Evolutionary conservation across 2,797 vertebrate species (phyloP).

Genomic region (Spinus olivaceus): DNA sequence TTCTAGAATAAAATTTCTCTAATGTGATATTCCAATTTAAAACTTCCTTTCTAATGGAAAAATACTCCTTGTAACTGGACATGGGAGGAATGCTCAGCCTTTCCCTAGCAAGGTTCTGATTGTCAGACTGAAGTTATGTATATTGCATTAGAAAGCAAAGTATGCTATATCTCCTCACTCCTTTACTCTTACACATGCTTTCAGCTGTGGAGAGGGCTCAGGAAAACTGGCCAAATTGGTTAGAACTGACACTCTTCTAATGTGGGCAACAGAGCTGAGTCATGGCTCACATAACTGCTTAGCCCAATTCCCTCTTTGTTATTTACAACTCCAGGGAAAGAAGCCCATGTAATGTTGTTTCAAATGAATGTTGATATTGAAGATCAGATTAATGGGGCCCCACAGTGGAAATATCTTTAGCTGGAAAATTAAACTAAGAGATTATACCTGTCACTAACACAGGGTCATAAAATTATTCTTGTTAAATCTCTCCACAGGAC

Average conservation of each 20-base stretch:
- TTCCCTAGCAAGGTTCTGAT: background rate
- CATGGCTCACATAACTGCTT: background rate
- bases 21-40: background rate
- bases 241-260: background rate
- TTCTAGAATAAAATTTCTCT: background rate
- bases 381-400: background rate
- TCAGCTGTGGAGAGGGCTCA: background rate
- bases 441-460: background rate
- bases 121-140: background rate
- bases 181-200: background rate
- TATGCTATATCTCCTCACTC: background rate
- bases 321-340: background rate
- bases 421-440: background rate
- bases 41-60: background rate
- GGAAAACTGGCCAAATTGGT: background rate
- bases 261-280: constrained; percentile 2
- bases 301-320: background rate
- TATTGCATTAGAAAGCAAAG: background rate
- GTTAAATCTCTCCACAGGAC: background rate
- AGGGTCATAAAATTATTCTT: background rate
- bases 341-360: background rate
- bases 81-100: background rate
- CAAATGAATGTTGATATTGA: background rate
- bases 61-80: background rate
- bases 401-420: background rate